A percentile compares a stretch with the other conserved stretches of the same genome.
Evolutionary conservation across 1,140 invertebrate genomes (phyloP).

Genomic region (Orius insidiosus): DNA sequence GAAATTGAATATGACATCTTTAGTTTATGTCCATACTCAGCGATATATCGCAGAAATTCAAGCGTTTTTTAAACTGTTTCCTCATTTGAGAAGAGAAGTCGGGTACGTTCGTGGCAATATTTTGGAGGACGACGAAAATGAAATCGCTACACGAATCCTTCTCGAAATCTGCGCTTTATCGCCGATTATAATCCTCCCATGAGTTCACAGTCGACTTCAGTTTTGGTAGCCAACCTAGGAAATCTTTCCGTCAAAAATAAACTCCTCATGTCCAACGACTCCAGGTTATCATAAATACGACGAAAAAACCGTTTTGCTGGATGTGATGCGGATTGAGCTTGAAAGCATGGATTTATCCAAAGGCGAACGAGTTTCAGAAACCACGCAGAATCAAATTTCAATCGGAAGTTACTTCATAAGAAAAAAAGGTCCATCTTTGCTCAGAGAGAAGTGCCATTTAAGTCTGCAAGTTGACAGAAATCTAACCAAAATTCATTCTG

Average conservation of each 20-base stretch:
- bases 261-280: constrained; percentile 42
- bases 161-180: constrained; percentile 57
- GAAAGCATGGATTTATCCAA: constrained; percentile 70
- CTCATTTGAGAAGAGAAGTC: constrained; percentile 47
- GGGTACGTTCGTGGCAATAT: constrained; percentile 12
- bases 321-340: constrained; percentile 59
- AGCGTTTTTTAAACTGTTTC: constrained; percentile 72
- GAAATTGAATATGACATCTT: constrained; percentile 64
- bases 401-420: constrained; percentile 34
- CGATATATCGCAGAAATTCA: constrained; percentile 78
- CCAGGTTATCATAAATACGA: constrained; percentile 25
- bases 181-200: constrained; percentile 78
- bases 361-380: constrained; percentile 30
- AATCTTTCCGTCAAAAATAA: constrained; percentile 61
- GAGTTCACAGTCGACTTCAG: constrained; percentile 55
- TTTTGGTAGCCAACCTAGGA: constrained; percentile 68
- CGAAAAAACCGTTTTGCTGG: constrained; percentile 32
- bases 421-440: constrained; percentile 39
- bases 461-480: constrained; percentile 68
- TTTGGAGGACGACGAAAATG: constrained; percentile 17
- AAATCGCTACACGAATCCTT: constrained; percentile 30
- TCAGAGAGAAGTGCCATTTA: constrained; percentile 64
- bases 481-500: constrained; percentile 50
- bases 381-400: constrained; percentile 1
- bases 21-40: constrained; percentile 88